These are phyloP conservation scores for Araneus ventricosus DNA, from an alignment of 1,140 invertebrate species.

Conservation along the genomic window DNA sequence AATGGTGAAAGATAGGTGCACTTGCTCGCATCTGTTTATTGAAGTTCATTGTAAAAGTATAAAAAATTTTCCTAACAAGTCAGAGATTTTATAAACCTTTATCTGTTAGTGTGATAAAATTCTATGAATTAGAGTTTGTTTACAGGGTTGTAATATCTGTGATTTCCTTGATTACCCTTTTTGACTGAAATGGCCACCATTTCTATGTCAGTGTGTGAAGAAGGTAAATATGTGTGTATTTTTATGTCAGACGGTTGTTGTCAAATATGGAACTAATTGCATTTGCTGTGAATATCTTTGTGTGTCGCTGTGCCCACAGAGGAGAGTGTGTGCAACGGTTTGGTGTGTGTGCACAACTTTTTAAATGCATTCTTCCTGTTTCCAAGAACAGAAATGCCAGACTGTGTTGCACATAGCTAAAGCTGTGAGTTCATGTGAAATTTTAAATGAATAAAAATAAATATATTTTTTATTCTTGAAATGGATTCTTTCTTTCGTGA, in stretches of 20 bases:
- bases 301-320: background rate
- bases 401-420: background rate
- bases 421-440: background rate
- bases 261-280: background rate
- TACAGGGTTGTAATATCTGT: background rate
- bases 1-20: too few relatives aligned
- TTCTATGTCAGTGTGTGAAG: background rate
- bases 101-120: too few relatives aligned
- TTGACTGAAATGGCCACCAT: background rate
- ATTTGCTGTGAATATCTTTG: background rate
- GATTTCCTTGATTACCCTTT: background rate
- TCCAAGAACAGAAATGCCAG: background rate
- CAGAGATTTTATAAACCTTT: too few relatives aligned
- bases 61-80: too few relatives aligned
- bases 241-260: background rate
- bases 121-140: background rate
- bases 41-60: too few relatives aligned
- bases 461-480: constrained; percentile 1
- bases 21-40: too few relatives aligned
- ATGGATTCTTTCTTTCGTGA: too few relatives aligned
- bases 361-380: background rate
- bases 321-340: too few relatives aligned
- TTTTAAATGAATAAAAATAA: constrained; percentile 17
- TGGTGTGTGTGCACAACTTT: background rate
- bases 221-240: background rate